Conservation (phyloP, 2,888 invertebrate genomes). For the Tipula helvola region DNA sequence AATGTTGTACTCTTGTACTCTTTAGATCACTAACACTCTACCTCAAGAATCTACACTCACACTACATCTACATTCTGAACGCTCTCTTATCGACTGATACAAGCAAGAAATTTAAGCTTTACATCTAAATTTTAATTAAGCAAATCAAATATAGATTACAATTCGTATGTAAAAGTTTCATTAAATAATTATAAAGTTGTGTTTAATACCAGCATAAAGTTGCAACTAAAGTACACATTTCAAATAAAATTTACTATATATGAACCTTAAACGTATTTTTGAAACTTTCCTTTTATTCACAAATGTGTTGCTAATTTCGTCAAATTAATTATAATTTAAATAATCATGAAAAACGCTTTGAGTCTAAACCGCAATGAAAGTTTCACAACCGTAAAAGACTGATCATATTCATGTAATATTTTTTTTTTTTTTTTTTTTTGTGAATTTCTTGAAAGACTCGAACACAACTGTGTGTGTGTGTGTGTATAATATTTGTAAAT, state of each 20-base stretch:
- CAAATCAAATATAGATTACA: no score
- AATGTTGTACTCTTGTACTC: no score
- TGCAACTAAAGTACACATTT: not conserved
- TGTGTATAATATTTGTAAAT: not conserved
- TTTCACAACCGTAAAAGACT: not conserved
- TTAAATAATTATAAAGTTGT: no score
- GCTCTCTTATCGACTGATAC: no score
- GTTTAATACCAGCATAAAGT: no score
- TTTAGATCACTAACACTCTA: no score
- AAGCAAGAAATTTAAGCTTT: no score
- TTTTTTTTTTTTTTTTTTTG: not conserved
- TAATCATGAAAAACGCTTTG: not conserved
- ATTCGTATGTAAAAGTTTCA: no score
- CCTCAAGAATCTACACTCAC: no score
- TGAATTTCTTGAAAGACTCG: not conserved
- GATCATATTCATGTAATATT: not conserved
- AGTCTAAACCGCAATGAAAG: not conserved
- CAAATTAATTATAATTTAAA: slow-evolving; percentile 4
- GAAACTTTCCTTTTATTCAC: not conserved
- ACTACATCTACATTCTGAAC: no score
- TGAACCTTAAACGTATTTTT: not conserved
- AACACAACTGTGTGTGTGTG: not conserved
- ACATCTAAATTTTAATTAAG: no score
- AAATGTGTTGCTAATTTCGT: not conserved
- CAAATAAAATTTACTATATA: not conserved